Percentiles rank a stretch among this genome's conserved stretches.
Conservation (phyloP, 1,140 invertebrate genomes). For the Lutraria rhynchaena region DNA sequence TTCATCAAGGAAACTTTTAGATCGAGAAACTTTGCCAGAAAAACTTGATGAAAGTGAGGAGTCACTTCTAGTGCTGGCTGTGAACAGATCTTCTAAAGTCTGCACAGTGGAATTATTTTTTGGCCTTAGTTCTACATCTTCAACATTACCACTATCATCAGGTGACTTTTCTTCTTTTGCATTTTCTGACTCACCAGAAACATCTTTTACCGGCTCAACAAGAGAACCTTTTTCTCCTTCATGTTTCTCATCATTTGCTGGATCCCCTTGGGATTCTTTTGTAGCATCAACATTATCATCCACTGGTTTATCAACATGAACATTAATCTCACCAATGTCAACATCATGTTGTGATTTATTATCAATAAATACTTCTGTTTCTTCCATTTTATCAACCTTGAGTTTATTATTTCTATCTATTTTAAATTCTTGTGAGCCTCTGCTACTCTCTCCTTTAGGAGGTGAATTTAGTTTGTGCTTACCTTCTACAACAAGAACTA, state of each 20-base stretch:
- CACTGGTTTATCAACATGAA: background rate
- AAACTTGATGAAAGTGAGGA: constrained; percentile 12
- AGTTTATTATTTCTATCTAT: background rate
- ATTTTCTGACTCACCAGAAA: constrained; percentile 1
- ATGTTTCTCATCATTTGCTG: background rate
- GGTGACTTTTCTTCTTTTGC: background rate
- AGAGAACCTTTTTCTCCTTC: background rate
- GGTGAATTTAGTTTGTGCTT: background rate
- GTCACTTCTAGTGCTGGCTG: constrained; percentile 50
- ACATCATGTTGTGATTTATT: background rate
- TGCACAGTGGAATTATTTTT: background rate
- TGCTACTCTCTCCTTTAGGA: background rate
- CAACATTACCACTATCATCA: background rate
- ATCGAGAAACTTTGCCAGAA: constrained; percentile 37
- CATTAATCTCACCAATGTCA: background rate
- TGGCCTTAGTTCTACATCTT: constrained; percentile 16
- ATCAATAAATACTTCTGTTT: background rate
- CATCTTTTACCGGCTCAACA: constrained; percentile 1
- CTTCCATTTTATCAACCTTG: background rate
- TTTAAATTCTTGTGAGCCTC: too few relatives aligned
- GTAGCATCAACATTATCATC: background rate
- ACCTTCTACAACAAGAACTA: constrained; percentile 85
- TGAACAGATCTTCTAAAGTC: constrained; percentile 37
- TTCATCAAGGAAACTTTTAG: constrained; percentile 71
- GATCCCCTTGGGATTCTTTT: too few relatives aligned